Evolutionary conservation across 2,888 invertebrate genomes (phyloP), one percentile per base, ranked within the genome.

Genomic region (Stictocephala bisonia): DNA sequence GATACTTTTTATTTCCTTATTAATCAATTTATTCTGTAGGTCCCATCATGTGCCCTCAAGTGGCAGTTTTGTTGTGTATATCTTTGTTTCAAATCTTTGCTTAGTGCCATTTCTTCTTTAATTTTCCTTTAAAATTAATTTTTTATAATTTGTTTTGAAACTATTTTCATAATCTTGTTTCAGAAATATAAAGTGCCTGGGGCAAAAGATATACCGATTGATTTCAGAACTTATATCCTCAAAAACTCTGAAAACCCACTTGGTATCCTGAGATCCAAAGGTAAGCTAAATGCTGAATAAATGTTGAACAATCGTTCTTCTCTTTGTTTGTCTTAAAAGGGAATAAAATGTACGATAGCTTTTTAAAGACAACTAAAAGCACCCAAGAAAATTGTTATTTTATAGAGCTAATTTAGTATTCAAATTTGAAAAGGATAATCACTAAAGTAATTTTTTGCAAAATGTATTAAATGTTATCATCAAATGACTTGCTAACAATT

Each of bases 171-270:
- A 3, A 7, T 29, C 4, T 56, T 26, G n/a, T 79, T 80, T 0
- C 73, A 86, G 86, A 91, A 88, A 64, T 93, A 93, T 80, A 92
- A 92, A 79, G 89, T 90, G 1, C 93, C 93, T 0, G 92, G 92
- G 0, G 88, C 89, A 0, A 93, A 91, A 80, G 93, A 93, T 78
- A 92, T 93, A 79, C 93, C 93, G 0, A 87, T 89, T 20, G 92
- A 93, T 82, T 90, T 93, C 78, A 87, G 92, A 75, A 85, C 93
- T 3, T 89, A 89, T 76, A 88, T 94, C 76, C 84, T 88, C 40
- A 88, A 89, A 77, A 90, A 91, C 80, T 86, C 88, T 22, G 84
- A 87, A 11, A 93, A 93, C 82, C 86, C 87, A 0, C 81, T 84
- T 7, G 92, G 93, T 15, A 88, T 92, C 11, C 84, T 93, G 75